These are phyloP conservation scores for Gyrodactylus bullatarudis DNA, from an alignment of 1,140 invertebrate species.

Conservation along the genomic window DNA sequence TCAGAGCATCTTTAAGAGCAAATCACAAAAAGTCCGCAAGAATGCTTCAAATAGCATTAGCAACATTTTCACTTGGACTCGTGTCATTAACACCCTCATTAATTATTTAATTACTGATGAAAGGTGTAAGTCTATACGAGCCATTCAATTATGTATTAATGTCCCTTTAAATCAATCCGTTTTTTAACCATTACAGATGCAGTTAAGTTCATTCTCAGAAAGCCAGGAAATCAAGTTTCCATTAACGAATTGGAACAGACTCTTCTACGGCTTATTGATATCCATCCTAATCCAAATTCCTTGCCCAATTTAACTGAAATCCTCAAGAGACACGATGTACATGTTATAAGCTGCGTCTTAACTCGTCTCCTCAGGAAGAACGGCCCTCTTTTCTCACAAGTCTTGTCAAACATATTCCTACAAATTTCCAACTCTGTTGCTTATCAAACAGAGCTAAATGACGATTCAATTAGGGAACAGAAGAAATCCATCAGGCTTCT, in stretches of 20 bases:
- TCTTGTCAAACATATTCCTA: background rate
- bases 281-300: background rate
- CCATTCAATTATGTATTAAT: background rate
- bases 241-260: background rate
- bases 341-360: background rate
- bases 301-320: background rate
- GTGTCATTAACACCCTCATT: background rate
- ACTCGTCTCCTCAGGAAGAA: background rate
- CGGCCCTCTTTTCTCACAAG: background rate
- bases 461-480: background rate
- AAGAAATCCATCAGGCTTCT: background rate
- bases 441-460: background rate
- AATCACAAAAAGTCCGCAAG: background rate
- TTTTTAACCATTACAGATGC: background rate
- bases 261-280: background rate
- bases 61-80: background rate
- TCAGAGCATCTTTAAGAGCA: too few species aligned
- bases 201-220: background rate
- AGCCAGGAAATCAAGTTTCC: background rate
- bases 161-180: background rate
- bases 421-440: background rate
- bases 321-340: background rate
- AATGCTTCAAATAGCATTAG: background rate
- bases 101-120: background rate
- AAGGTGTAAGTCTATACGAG: background rate